Evolutionary conservation across 2,113 vertebrate species (phyloP), one percentile per base, ranked within the genome.

Genomic region (Pomatorhinus ruficollis): DNA sequence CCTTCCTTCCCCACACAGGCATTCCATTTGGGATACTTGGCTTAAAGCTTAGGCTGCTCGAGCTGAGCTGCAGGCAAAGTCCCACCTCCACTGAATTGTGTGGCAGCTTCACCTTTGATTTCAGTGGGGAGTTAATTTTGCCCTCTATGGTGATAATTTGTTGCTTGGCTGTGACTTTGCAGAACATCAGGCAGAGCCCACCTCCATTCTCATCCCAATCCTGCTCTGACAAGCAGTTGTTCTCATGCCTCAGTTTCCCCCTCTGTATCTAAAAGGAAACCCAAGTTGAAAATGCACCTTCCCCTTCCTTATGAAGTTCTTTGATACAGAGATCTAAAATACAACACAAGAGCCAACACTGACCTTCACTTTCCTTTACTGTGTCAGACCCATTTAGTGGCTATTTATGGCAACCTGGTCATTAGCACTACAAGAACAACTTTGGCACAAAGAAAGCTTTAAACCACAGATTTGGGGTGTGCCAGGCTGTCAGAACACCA

Each of bases 321-420:
- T 96, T 94, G 83, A 92, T 92, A 49, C n/a, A 28, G 72, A 85
- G 56, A 95, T 94, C 68, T 92, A 64, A 96, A 92, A 52, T 5
- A 82, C 61, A 76, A 37, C 76, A 79, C 61, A 45, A 89, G 92
- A 93, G 76, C 64, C 78, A 78, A 30, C 49, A 15, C 1, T 92
- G 90, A 94, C 95, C 92, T 94, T 86, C 85, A 47, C 57, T 83
- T 87, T 83, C 57, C 61, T 89, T 87, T 93, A 75, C 69, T 0
- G 1, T 86, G 71, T 59, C 85, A 87, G 90, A 68, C 52, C 85
- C 91, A 87, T 87, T 96, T 88, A 87, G 65, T 87, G 68, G 49
- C 86, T 96, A 96, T 96, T 97, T 96, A 96, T 93, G 90, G 96
- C 79, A 95, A 86, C 25, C 37, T 81, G 65, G 86, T 93, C 92